Base-by-base conservation (phyloP, 2,113 vertebrate genomes). In the Prinia subflava region DNA sequence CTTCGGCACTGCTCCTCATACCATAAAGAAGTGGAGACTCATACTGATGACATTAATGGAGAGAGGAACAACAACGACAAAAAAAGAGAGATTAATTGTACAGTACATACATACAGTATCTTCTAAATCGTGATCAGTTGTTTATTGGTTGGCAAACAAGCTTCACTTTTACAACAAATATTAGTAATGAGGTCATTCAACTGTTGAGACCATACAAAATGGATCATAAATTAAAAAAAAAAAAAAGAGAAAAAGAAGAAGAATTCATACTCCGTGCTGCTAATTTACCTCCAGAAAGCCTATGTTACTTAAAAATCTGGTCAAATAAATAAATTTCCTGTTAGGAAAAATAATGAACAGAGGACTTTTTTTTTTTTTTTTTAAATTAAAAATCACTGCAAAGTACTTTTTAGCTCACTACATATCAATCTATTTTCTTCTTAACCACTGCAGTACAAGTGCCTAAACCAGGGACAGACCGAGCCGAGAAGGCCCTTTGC, bases 111-210 rank as follows among this genome's bases (percentile, higher is more conserved):
- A 97, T 97, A 97, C 96, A 96, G 56, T 97, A 96, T 95, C 97
- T 97, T 98, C 98, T 98, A 98, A 98, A 98, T 98, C 76, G 98
- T 98, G 98, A 98, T 98, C 98, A 98, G 98, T 98, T 98, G 98
- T 99, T 99, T 99, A 99, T 99, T 99, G 99, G 98, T 99, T 98
- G 98, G 98, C 98, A 99, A 99, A 99, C 98, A 99, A 98, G 98
- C 98, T 98, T 98, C 98, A 99, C 99, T 98, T 98, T 98, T 98
- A 99, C 99, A 99, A 99, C 99, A 99, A 98, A 98, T 99, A 99
- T 99, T 98, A 98, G 98, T 99, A 98, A 99, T 98, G 98, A 98
- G 98, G 98, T 98, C 98, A 98, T 98, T 98, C 98, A 98, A 98
- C 98, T 99, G 89, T 97, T 98, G 98, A 98, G 98, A 98, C 97